Evolutionary conservation across 2,888 invertebrate genomes (phyloP).

Genomic region (Epinotia ramella): DNA sequence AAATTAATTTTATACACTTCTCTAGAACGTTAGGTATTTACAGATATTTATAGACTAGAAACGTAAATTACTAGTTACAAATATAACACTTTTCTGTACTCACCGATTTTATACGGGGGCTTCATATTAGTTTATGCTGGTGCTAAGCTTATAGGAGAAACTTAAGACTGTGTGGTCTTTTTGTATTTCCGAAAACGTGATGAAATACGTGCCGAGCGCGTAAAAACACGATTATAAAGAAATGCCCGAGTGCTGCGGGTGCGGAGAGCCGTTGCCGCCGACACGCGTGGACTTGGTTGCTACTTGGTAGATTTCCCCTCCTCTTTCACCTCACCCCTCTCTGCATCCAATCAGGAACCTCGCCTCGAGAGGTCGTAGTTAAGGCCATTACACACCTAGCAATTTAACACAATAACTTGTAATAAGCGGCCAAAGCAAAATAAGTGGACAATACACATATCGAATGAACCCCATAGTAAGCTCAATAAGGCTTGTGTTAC

Average conservation of each 20-base stretch:
- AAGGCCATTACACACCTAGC: neutral
- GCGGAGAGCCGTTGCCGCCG: neutral
- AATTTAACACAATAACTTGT: neutral
- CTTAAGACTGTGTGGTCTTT: neutral
- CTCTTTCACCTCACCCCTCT: neutral
- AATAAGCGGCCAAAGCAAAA: too few relatives aligned
- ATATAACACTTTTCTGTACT: constrained; percentile 48
- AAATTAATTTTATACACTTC: neutral
- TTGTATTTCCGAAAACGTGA: constrained; percentile 15
- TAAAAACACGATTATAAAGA: constrained; percentile 23
- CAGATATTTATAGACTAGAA: neutral
- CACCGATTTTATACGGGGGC: constrained; percentile 80
- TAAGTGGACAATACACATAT: too few relatives aligned
- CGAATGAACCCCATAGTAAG: too few relatives aligned
- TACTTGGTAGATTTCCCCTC: neutral
- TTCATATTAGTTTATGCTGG: constrained; percentile 62
- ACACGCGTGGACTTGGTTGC: constrained; percentile 14
- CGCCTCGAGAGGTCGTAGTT: neutral
- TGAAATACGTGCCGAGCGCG: constrained; percentile 35
- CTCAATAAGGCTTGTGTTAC: too few relatives aligned
- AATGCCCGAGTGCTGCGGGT: neutral
- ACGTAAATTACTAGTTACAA: neutral
- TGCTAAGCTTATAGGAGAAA: constrained; percentile 5
- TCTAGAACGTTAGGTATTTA: neutral
- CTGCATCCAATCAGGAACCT: neutral